phyloP scores from a whole-genome alignment of 2,113 vertebrate species.

The Engraulis encrasicolus region DNA sequence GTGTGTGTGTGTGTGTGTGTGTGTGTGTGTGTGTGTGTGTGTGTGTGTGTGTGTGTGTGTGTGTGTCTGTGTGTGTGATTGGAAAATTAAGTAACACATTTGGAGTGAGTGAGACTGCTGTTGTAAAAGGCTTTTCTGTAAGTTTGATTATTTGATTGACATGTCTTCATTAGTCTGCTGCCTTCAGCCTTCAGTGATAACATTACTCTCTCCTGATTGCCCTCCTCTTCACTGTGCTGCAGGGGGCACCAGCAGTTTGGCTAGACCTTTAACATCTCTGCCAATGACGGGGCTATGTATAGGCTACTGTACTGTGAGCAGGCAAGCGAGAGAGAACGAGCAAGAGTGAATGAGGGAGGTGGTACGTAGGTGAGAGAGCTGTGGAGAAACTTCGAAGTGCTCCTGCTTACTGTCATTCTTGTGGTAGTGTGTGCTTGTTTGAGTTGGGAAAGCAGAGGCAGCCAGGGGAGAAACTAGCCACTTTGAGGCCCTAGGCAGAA shows the following conservation, averaged over 20 bases:
- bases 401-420: conserved; percentile 52
- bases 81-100: too few relatives aligned
- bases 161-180: background rate
- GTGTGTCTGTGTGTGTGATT: too few relatives aligned
- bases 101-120: background rate
- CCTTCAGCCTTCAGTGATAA: background rate
- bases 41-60: too few relatives aligned
- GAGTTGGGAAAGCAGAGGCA: background rate
- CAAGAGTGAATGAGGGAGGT: conserved; percentile 28
- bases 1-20: too few relatives aligned
- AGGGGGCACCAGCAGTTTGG: background rate
- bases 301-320: too few relatives aligned
- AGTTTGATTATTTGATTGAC: background rate
- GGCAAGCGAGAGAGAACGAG: conserved; percentile 28
- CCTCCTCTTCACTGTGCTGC: background rate
- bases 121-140: background rate
- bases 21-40: too few relatives aligned
- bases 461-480: too few relatives aligned
- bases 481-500: too few relatives aligned
- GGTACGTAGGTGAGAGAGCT: conserved; percentile 15
- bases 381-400: conserved; percentile 30
- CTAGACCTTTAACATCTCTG: too few relatives aligned
- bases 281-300: too few relatives aligned
- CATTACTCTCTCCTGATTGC: background rate
- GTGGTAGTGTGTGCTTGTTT: conserved; percentile 15